Evolutionary conservation across 1,140 invertebrate genomes (phyloP), one percentile per base, ranked within the genome.

Genomic region (Scaptomyza pallida): DNA sequence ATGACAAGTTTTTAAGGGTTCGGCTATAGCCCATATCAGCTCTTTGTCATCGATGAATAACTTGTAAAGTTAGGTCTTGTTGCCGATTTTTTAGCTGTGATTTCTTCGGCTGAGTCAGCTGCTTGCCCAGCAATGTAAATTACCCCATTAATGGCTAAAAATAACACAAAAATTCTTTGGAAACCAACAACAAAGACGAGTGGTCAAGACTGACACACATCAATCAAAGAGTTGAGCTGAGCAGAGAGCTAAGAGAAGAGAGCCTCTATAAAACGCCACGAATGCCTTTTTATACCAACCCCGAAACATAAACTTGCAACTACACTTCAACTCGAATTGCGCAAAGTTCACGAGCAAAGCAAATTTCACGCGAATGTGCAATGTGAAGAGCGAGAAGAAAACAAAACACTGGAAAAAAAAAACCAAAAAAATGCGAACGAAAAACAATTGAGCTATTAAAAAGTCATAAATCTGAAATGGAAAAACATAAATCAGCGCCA

Each of bases 381-480:
- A 78, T 71, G 59, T 61, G 64, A 78, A 80, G 67, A 60, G 63
- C 63, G 68, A 54, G 44, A 21, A 51, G 19, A 37, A 56, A 64
- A 40, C 48, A 41, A 16, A 40, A 30, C 17, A 41, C n/a, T n/a
- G n/a, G 30, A 13, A 30, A 43, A n/a, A 12, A 45, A 8, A 10
- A 45, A 21, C 44, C 15, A 33, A 60, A 71, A 62, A 63, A 60
- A 47, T 70, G 62, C 67, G 60, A 70, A 64, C 67, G 64, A 64
- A 72, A 72, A 79, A 79, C 74, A 79, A 86, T 86, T 88, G 82
- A 81, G 81, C 81, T 86, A 86, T 86, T 86, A 86, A 86, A 86
- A 86, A 86, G 82, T 81, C 81, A 86, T 86, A 86, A 86, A 86
- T 86, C 81, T 81, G 82, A 88, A 88, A 86, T 88, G 82, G 81